Conservation (phyloP, 1,140 invertebrate genomes). For the Cecropterus lyciades region DNA sequence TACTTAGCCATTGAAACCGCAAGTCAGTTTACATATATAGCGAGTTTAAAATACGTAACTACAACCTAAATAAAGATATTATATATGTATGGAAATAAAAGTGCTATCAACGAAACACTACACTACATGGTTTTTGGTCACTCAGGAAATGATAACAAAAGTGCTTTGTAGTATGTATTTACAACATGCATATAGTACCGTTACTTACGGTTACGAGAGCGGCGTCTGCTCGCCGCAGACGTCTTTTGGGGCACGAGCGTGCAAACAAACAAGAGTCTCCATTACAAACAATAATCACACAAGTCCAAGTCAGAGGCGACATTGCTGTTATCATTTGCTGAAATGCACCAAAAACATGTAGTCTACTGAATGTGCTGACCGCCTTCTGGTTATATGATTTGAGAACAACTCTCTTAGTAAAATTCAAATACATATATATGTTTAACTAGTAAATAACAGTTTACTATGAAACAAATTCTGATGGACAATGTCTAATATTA, state of each 20-base stretch:
- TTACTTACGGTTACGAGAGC: conserved; percentile 70
- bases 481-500: no score
- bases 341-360: conserved; percentile 42
- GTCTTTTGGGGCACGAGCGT: conserved; percentile 54
- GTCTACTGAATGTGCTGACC: conserved; percentile 3
- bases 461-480: no score
- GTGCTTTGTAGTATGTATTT: conserved; percentile 39
- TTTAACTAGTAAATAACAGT: no score
- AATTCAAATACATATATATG: no score
- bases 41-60: conserved; percentile 5
- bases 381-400: neutral
- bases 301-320: conserved; percentile 18
- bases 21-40: conserved; percentile 9
- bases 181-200: conserved; percentile 55
- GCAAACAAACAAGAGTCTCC: conserved; percentile 51
- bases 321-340: conserved; percentile 69
- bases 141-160: conserved; percentile 77
- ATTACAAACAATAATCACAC: conserved; percentile 41
- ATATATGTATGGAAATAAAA: conserved; percentile 18
- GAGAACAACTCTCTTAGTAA: neutral
- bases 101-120: conserved; percentile 35
- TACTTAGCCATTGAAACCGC: conserved; percentile 1
- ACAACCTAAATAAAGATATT: conserved; percentile 20
- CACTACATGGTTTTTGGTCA: conserved; percentile 47
- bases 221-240: conserved; percentile 60